A percentile compares a stretch with the other conserved stretches of the same genome.
Evolutionary conservation across 1,140 invertebrate species (phyloP).

Genomic region (Neodiprion pinetum): DNA sequence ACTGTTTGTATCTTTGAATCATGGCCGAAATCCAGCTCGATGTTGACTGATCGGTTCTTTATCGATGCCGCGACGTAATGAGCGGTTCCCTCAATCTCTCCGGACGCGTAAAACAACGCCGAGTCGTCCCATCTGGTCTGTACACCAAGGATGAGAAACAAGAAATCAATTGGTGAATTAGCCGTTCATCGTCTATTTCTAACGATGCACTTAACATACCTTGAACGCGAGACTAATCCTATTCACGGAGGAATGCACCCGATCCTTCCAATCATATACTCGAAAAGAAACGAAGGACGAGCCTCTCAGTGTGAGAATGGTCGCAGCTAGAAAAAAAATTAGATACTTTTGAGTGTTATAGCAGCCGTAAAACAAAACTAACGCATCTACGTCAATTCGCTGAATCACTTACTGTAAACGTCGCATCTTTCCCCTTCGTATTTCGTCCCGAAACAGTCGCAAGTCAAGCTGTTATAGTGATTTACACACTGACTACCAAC

Average conservation of each 20-base stretch:
- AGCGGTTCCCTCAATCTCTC: slow-evolving; percentile 77
- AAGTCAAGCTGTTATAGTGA: slow-evolving; percentile 84
- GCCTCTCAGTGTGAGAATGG: slow-evolving; percentile 84
- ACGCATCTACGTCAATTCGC: background rate
- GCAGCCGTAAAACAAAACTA: slow-evolving; percentile 1
- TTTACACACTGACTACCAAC: slow-evolving; percentile 85
- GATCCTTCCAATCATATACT: slow-evolving; percentile 91
- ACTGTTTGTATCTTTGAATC: slow-evolving; percentile 70
- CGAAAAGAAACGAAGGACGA: slow-evolving; percentile 92
- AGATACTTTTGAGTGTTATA: slow-evolving; percentile 21
- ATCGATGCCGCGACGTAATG: slow-evolving; percentile 87
- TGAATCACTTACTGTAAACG: slow-evolving; percentile 76
- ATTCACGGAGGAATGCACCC: slow-evolving; percentile 85
- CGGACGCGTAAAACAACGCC: slow-evolving; percentile 85
- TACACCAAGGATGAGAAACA: slow-evolving; percentile 31
- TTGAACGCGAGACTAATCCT: slow-evolving; percentile 89
- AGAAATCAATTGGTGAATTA: background rate
- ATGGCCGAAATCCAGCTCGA: slow-evolving; percentile 86
- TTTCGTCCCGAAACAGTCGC: slow-evolving; percentile 90
- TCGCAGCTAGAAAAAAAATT: slow-evolving; percentile 73
- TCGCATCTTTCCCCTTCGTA: slow-evolving; percentile 91
- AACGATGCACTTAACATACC: slow-evolving; percentile 58
- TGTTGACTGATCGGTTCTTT: slow-evolving; percentile 76
- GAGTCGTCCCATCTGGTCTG: slow-evolving; percentile 87
- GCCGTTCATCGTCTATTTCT: background rate